These are phyloP conservation scores for Blastomussa wellsi DNA, from an alignment of 92 coral and sea anemone genomes.

Conservation along the genomic window DNA sequence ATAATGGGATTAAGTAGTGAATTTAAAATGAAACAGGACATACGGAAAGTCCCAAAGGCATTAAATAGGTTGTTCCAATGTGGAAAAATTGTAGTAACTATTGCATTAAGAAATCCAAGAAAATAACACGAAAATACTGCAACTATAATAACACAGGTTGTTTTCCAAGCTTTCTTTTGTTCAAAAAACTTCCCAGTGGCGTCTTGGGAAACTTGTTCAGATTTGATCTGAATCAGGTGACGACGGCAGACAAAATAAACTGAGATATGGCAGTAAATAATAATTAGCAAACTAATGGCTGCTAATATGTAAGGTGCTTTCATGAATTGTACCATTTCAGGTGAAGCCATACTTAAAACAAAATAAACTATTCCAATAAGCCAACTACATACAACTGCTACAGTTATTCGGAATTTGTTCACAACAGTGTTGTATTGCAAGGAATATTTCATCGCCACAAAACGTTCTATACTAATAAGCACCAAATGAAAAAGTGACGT, in stretches of 20 bases:
- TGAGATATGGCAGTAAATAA: slow-evolving; percentile 22
- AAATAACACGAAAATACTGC: not conserved
- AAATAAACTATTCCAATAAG: not conserved
- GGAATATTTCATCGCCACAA: slow-evolving; percentile 9
- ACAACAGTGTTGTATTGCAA: not conserved
- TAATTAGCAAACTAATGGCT: not conserved
- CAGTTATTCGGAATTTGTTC: slow-evolving; percentile 5
- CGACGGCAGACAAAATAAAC: slow-evolving; percentile 13
- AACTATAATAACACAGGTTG: slow-evolving; percentile 11
- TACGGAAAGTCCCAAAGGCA: not conserved
- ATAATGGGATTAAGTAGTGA: slow-evolving; percentile 27
- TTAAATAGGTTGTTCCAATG: not conserved
- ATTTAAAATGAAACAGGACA: not conserved
- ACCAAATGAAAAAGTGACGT: slow-evolving; percentile 6
- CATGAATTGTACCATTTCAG: not conserved
- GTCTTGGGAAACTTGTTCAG: slow-evolving; percentile 5
- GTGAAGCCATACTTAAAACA: not conserved
- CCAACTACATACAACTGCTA: slow-evolving; percentile 3
- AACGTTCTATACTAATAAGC: not conserved
- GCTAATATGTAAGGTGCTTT: not conserved
- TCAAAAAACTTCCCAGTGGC: slow-evolving; percentile 2
- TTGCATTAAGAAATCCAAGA: not conserved
- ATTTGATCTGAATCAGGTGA: not conserved
- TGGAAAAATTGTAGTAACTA: not conserved
- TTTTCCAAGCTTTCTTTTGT: slow-evolving; percentile 26